These are phyloP conservation scores for Xiphias gladius DNA, from an alignment of 2,113 vertebrate genomes.

Conservation along the genomic window DNA sequence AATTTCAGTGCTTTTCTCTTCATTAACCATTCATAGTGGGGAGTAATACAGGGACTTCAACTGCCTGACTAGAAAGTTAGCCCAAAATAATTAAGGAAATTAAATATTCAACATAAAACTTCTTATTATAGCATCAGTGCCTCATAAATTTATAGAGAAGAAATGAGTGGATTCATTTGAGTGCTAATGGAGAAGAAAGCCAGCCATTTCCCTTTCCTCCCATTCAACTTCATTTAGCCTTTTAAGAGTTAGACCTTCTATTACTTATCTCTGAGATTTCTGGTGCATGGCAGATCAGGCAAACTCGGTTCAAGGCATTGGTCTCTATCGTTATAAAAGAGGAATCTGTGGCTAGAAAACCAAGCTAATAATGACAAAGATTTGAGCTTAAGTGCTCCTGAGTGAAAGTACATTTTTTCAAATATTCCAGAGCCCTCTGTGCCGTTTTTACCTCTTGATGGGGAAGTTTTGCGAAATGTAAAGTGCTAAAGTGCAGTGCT, in stretches of 20 bases:
- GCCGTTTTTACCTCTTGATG: conserved; percentile 52
- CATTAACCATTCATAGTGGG: conserved; percentile 63
- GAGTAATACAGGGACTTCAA: conserved; percentile 73
- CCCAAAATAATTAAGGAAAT: conserved; percentile 80
- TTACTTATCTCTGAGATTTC: conserved; percentile 51
- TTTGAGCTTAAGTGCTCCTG: conserved; percentile 54
- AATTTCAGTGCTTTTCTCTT: conserved; percentile 47
- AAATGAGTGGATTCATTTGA: conserved; percentile 73
- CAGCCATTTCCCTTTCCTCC: conserved; percentile 50
- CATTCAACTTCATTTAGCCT: conserved; percentile 63
- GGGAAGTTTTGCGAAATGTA: conserved; percentile 40
- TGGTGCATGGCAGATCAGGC: conserved; percentile 28
- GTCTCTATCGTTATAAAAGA: conserved; percentile 41
- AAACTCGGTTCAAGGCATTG: conserved; percentile 20
- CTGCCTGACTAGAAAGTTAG: conserved; percentile 46
- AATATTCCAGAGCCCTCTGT: conserved; percentile 43
- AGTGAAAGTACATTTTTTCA: conserved; percentile 27
- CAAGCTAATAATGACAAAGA: conserved; percentile 65
- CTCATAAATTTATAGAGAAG: conserved; percentile 75
- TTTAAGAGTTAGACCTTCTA: conserved; percentile 53
- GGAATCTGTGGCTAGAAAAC: conserved; percentile 37
- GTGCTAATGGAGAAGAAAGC: conserved; percentile 69
- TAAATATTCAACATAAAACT: conserved; percentile 81
- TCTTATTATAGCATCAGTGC: conserved; percentile 78
- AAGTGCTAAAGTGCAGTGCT: conserved; percentile 65